These are phyloP conservation scores for Halcyon badia DNA, from an alignment of 2,797 vertebrate genomes.

Conservation along the genomic window DNA sequence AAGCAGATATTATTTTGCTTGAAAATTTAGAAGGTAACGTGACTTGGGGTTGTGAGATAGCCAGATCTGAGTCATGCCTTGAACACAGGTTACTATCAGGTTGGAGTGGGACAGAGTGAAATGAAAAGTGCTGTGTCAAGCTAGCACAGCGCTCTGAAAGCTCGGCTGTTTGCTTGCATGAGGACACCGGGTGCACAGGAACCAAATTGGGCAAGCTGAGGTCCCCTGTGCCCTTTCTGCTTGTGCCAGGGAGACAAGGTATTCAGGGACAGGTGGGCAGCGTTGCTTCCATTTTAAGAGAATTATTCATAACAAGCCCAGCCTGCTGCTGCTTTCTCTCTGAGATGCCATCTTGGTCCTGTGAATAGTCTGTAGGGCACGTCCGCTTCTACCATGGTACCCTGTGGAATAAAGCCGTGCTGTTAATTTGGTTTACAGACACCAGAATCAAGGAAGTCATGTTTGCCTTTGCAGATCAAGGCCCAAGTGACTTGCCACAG, in stretches of 20 bases:
- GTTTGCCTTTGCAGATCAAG: not conserved
- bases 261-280: not conserved
- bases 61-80: not conserved
- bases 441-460: not conserved
- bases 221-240: not conserved
- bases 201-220: not conserved
- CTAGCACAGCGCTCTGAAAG: not conserved
- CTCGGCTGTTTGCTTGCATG: fast-evolving
- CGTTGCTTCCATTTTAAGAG: constrained; percentile 35
- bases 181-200: not conserved
- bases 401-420: not conserved
- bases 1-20: not conserved
- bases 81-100: not conserved
- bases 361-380: fast-evolving
- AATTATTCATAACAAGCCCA: not conserved
- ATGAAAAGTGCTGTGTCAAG: not conserved
- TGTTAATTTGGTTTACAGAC: not conserved
- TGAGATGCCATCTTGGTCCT: not conserved
- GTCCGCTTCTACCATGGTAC: fast-evolving
- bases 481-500: not conserved
- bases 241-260: not conserved
- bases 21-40: not conserved
- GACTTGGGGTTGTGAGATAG: not conserved
- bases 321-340: not conserved
- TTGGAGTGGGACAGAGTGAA: not conserved